These are phyloP conservation scores for Gryon sp. DNA, from an alignment of 1,140 invertebrate genomes.

Conservation along the genomic window DNA sequence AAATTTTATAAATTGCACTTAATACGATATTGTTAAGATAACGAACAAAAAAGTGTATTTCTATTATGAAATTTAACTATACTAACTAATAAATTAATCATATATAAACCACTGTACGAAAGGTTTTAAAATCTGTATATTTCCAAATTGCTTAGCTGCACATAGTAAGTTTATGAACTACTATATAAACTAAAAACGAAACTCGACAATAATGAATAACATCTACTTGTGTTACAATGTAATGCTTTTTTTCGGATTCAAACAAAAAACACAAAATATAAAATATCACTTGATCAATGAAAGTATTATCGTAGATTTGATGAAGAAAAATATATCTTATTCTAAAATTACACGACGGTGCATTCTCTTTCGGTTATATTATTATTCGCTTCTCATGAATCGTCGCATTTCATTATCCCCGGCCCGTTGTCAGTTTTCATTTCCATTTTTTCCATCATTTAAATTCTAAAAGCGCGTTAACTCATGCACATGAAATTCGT, in stretches of 20 bases:
- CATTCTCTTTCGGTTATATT: constrained; percentile 4
- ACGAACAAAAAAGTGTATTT: no score
- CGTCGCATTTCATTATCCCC: neutral
- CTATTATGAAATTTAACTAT: neutral
- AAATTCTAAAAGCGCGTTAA: constrained; percentile 51
- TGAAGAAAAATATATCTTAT: constrained; percentile 60
- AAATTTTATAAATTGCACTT: no score
- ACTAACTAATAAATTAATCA: neutral
- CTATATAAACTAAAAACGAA: constrained; percentile 62
- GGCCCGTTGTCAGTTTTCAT: constrained; percentile 8
- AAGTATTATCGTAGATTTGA: constrained; percentile 46
- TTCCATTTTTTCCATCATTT: constrained; percentile 5
- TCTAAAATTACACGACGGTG: constrained; percentile 56
- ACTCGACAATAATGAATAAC: constrained; percentile 59
- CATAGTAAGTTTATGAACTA: constrained; percentile 59
- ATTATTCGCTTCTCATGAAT: neutral
- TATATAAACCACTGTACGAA: constrained; percentile 8
- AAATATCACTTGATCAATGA: constrained; percentile 60
- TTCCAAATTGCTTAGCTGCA: constrained; percentile 63
- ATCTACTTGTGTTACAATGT: constrained; percentile 57
- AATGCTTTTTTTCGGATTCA: constrained; percentile 41
- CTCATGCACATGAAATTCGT: constrained; percentile 53
- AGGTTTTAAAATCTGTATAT: constrained; percentile 63
- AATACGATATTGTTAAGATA: no score
- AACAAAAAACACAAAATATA: constrained; percentile 48